Conservation (phyloP, 1,140 invertebrate species). For the Diorhabda carinulata region DNA sequence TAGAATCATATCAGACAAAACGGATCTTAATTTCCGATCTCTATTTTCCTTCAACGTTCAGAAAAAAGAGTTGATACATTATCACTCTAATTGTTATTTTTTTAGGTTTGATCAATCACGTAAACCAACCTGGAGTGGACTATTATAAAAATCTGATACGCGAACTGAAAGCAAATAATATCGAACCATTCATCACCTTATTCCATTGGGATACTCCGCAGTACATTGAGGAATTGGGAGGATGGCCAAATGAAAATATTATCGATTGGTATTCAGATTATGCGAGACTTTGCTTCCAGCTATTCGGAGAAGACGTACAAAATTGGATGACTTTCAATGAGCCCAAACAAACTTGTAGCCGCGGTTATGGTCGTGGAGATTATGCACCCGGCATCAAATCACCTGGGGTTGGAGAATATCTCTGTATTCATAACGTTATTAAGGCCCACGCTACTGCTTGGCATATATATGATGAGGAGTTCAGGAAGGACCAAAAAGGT, state of each 20-base stretch:
- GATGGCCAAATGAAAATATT: constrained; percentile 7
- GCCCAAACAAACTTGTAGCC: constrained; percentile 19
- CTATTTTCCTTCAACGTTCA: too few relatives aligned
- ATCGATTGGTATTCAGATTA: constrained; percentile 4
- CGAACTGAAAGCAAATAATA: constrained; percentile 10
- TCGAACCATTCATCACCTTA: constrained; percentile 10
- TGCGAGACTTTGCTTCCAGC: constrained; percentile 14
- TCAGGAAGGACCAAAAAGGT: constrained; percentile 23
- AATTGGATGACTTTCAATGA: constrained; percentile 47
- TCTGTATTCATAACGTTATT: constrained; percentile 48
- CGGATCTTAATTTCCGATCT: too few relatives aligned
- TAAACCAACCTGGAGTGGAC: constrained; percentile 8
- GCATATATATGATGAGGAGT: constrained; percentile 43
- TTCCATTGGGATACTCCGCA: constrained; percentile 13
- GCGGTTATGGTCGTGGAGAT: constrained; percentile 19
- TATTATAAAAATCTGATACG: constrained; percentile 18
- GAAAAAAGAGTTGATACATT: too few relatives aligned
- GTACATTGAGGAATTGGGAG: constrained; percentile 6
- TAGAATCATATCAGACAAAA: too few relatives aligned
- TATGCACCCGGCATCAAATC: constrained; percentile 18
- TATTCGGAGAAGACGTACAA: constrained; percentile 29
- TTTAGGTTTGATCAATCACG: constrained; percentile 5
- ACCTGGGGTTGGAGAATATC: constrained; percentile 45
- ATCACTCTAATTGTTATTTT: neutral
- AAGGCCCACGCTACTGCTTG: constrained; percentile 49